A percentile compares a stretch with the other conserved stretches of the same genome.
Evolutionary conservation across 37 sponge, comb jelly and placozoan species (phyloP).

Genomic region (Cladorhizidae sp.): DNA sequence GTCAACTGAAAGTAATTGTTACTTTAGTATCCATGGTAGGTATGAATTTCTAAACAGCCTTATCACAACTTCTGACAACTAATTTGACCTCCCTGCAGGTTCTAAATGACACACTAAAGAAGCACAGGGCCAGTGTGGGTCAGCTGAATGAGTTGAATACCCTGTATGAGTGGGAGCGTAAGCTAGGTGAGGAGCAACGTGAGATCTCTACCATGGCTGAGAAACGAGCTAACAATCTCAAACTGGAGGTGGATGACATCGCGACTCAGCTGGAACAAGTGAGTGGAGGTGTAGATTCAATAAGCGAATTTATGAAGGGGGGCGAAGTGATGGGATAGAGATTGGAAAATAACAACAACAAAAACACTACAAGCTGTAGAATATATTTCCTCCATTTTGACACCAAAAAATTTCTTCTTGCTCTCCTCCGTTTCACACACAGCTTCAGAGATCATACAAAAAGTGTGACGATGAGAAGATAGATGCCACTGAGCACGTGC

Average conservation of each 20-base stretch:
- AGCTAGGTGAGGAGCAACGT: slow-evolving; percentile 61
- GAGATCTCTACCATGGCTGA: slow-evolving; percentile 67
- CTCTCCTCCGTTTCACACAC: not conserved
- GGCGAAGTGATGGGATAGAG: too few species aligned
- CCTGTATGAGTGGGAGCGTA: slow-evolving; percentile 74
- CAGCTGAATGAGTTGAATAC: slow-evolving; percentile 80
- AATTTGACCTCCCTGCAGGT: slow-evolving; percentile 4
- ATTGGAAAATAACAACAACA: too few species aligned
- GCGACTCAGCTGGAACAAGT: slow-evolving; percentile 80
- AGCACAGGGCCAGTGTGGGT: slow-evolving; percentile 58
- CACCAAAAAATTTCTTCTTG: too few species aligned
- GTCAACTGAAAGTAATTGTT: too few species aligned
- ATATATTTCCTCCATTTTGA: too few species aligned
- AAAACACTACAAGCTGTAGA: too few species aligned
- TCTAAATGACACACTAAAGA: slow-evolving; percentile 59
- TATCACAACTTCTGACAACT: too few species aligned
- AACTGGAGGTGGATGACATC: slow-evolving; percentile 82
- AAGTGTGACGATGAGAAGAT: slow-evolving; percentile 70
- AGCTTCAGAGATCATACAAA: slow-evolving; percentile 62
- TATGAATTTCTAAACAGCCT: too few species aligned
- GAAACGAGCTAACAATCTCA: slow-evolving; percentile 79
- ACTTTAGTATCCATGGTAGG: too few species aligned
- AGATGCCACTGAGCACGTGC: slow-evolving; percentile 67
- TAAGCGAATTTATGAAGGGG: too few species aligned
- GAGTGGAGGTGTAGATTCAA: too few species aligned